These are phyloP conservation scores for Scomber scombrus DNA, from an alignment of 2,113 vertebrate genomes.

Conservation along the genomic window DNA sequence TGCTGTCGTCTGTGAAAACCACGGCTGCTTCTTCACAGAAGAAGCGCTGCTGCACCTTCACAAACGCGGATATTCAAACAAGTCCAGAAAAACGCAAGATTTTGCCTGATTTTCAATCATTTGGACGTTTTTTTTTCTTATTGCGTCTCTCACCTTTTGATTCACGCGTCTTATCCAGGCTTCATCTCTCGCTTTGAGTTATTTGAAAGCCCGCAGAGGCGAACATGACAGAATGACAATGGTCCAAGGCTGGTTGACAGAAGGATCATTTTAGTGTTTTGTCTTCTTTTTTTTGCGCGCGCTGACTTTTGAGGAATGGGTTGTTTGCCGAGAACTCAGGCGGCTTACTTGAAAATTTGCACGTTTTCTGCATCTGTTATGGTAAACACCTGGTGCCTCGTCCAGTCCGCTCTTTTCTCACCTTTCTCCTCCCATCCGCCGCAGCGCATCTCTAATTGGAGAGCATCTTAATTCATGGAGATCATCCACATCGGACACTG, in stretches of 20 bases:
- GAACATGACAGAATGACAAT: conserved; percentile 68
- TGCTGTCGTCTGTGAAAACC: conserved; percentile 50
- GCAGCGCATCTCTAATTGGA: conserved; percentile 63
- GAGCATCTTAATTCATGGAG: conserved; percentile 67
- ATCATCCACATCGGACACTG: conserved; percentile 45
- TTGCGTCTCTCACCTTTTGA: not conserved
- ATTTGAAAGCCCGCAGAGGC: conserved; percentile 52
- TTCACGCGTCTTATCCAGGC: conserved; percentile 22
- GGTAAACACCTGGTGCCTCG: conserved; percentile 35
- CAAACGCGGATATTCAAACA: conserved; percentile 27
- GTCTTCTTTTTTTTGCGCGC: not conserved
- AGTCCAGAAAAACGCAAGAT: not conserved
- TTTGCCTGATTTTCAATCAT: not conserved
- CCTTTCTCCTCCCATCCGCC: conserved; percentile 54
- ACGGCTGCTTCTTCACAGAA: conserved; percentile 11
- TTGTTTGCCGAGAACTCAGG: conserved; percentile 29
- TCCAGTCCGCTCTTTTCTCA: conserved; percentile 36
- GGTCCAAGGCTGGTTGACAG: conserved; percentile 59
- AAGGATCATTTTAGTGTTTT: conserved; percentile 18
- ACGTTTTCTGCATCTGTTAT: not conserved
- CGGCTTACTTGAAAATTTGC: not conserved
- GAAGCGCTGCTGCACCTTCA: not conserved
- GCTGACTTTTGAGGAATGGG: conserved; percentile 66
- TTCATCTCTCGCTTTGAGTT: conserved; percentile 38
- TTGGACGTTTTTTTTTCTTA: no score